Evolutionary conservation across 2,113 vertebrate species (phyloP).

Genomic region (Mionectes macconnelli): DNA sequence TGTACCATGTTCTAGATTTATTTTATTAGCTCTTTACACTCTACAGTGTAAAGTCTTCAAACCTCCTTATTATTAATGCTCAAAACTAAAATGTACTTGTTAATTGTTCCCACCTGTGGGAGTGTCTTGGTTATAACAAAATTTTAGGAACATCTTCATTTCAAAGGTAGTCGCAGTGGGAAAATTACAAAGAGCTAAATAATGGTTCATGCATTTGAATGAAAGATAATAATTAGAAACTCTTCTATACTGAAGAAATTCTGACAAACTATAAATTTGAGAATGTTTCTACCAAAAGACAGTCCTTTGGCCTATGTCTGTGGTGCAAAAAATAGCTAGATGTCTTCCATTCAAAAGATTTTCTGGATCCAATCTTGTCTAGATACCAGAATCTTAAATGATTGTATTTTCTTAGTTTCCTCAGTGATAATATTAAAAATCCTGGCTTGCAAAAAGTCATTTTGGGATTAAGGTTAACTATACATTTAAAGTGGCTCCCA

Average conservation of each 20-base stretch:
- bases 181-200: neutral
- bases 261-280: neutral
- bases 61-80: neutral
- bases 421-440: neutral
- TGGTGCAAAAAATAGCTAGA: neutral
- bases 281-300: neutral
- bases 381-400: neutral
- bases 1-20: neutral
- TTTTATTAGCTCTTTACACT: neutral
- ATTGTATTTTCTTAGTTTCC: neutral
- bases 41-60: neutral
- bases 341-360: neutral
- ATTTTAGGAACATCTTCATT: neutral
- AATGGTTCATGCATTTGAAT: neutral
- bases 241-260: neutral
- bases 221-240: neutral
- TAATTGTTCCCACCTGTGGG: neutral
- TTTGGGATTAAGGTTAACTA: neutral
- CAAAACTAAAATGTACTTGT: neutral
- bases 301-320: neutral
- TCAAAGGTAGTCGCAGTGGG: neutral
- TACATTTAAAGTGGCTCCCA: neutral
- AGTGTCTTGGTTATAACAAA: neutral
- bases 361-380: neutral
- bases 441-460: neutral